Base-by-base conservation (phyloP, 2,888 invertebrate genomes). In the Girardia tigrina region DNA sequence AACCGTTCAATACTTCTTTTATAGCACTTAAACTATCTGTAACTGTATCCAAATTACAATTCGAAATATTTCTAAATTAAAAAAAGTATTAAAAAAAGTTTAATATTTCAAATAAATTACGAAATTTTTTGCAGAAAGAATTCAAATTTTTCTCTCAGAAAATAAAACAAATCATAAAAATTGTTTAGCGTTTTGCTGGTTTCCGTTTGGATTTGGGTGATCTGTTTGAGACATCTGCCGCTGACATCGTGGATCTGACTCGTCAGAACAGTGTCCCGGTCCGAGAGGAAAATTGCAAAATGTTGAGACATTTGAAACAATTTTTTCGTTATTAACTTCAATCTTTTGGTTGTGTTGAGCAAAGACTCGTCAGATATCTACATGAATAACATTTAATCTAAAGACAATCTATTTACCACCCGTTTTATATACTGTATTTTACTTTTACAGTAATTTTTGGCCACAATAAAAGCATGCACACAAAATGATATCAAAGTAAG, bases 41-140 rank as follows among this genome's bases (percentile, higher is more conserved):
- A 36, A 36, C 16, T 12, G 16, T 36, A 36, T 36, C 16, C 8
- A 36, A 36, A 36, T 36, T 8, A 36, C 16, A 12, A 8, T 36
- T 36, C 8, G 36, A 36, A 12, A 12, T 16, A 12, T 36, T 36
- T 36, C 36, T 36, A 36, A 36, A 12, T 36, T 36, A 36, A 36
- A 36, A 36, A 36, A 36, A 36, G 8, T 36, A 12, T 16, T 36
- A 36, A 36, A 36, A 12, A 36, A 36, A 36, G 16, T 56, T n/a
- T n/a, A n/a, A n/a, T n/a, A n/a, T n/a, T n/a, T n/a, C n/a, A 56
- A 56, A 56, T 56, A 56, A 56, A 56, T 56, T 56, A 56, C 56
- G 23, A 8, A 56, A 20, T 56, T 56, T 20, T 20, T n/a, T 56
- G n/a, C 20, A 23, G n/a, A 56, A 56, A 56, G n/a, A 16, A 56